Evolutionary conservation across 2,797 vertebrate species (phyloP).

Genomic region (Rhynchotus rufescens): DNA sequence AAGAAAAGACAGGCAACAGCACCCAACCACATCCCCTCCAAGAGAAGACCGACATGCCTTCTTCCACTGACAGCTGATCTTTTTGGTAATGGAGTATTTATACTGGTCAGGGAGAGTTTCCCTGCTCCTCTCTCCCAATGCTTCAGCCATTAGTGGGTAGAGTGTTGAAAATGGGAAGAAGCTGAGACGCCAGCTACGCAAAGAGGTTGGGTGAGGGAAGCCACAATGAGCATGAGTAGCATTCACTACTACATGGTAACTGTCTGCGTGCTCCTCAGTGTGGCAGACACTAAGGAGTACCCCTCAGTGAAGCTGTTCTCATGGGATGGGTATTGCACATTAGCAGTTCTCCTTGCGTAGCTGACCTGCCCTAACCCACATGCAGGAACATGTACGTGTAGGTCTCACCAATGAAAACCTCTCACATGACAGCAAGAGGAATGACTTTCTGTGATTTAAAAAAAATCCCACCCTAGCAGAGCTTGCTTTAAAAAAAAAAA

Average conservation of each 20-base stretch:
- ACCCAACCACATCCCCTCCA: not conserved
- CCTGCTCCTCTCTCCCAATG: not conserved
- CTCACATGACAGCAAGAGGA: not conserved
- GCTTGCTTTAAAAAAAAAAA: not conserved
- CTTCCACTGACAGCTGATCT: too few relatives aligned
- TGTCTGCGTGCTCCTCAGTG: not conserved
- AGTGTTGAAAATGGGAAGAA: not conserved
- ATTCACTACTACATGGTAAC: not conserved
- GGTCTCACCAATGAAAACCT: not conserved
- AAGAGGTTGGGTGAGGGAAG: not conserved
- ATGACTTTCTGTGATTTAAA: not conserved
- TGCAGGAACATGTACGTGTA: not conserved
- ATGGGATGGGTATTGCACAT: not conserved
- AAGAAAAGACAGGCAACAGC: not conserved
- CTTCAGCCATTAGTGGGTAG: not conserved
- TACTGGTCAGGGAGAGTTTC: not conserved
- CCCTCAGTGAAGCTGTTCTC: not conserved
- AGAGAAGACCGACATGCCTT: not conserved
- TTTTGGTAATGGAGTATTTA: not conserved
- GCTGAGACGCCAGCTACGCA: not conserved
- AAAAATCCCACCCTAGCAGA: not conserved
- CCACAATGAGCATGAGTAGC: not conserved
- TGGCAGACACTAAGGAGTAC: not conserved
- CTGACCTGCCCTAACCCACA: not conserved
- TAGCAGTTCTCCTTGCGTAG: not conserved